phyloP scores from a whole-genome alignment of 2,113 vertebrate species.

The Beaufortia kweichowensis region DNA sequence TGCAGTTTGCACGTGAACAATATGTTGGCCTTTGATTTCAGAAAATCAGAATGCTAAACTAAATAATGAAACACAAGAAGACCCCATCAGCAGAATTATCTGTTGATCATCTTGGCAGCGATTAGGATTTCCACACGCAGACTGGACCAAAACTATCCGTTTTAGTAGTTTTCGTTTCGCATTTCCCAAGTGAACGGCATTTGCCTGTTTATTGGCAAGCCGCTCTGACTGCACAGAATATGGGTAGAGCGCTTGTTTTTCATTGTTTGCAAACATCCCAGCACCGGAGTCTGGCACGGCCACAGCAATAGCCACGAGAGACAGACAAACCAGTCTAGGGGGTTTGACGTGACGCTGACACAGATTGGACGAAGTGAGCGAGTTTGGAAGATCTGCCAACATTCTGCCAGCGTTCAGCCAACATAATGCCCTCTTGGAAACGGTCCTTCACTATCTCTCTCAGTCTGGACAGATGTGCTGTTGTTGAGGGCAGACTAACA shows the following conservation, averaged over 20 bases:
- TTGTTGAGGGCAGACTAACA: slow-evolving; percentile 40
- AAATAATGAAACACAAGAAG: background rate
- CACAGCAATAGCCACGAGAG: slow-evolving; percentile 11
- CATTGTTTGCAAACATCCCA: slow-evolving; percentile 36
- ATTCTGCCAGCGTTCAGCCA: slow-evolving; percentile 32
- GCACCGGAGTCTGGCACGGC: slow-evolving; percentile 31
- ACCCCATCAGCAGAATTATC: background rate
- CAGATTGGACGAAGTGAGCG: slow-evolving; percentile 28
- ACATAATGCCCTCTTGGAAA: slow-evolving; percentile 29
- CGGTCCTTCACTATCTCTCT: slow-evolving; percentile 19
- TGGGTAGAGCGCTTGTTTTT: background rate
- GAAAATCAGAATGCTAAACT: no score
- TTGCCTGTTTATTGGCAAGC: slow-evolving; percentile 21
- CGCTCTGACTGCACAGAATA: background rate
- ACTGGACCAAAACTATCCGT: background rate
- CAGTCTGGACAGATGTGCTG: slow-evolving; percentile 44
- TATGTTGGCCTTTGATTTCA: no score
- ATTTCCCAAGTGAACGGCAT: slow-evolving; percentile 14
- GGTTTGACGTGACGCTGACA: slow-evolving; percentile 33
- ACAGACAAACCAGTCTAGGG: slow-evolving; percentile 28
- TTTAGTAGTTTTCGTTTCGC: slow-evolving; percentile 27
- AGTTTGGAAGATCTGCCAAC: slow-evolving; percentile 22
- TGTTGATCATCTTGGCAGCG: background rate
- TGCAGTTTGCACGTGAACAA: no score
- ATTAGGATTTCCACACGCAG: background rate